A percentile compares a stretch with the other conserved stretches of the same genome.
Conservation (phyloP, 64 coral and sea anemone genomes). For the Exaiptasia diaphana region DNA sequence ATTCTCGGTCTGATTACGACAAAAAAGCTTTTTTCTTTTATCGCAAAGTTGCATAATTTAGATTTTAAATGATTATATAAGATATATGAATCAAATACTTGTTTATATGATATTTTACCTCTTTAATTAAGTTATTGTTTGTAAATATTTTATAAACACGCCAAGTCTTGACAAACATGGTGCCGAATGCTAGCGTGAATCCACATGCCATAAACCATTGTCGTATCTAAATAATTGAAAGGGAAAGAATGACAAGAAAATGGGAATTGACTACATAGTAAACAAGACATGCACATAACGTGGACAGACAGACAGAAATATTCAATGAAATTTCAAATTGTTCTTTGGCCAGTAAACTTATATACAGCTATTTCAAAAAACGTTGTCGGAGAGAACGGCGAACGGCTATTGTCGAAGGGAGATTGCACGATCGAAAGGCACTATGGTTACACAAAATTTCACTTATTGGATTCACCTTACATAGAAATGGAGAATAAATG, state of each 20-base stretch:
- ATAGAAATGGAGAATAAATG: too few relatives aligned
- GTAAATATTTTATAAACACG: slow-evolving; percentile 77
- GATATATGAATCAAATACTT: too few relatives aligned
- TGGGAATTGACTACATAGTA: background rate
- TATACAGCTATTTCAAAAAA: background rate
- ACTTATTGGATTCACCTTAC: too few relatives aligned
- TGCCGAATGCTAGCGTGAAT: slow-evolving; percentile 51
- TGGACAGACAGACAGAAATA: background rate
- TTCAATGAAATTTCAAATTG: background rate
- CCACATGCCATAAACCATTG: slow-evolving; percentile 26
- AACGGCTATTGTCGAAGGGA: too few relatives aligned
- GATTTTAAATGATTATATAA: too few relatives aligned
- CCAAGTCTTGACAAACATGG: slow-evolving; percentile 78
- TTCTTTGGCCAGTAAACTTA: background rate
- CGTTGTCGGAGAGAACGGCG: too few relatives aligned
- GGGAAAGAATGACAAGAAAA: background rate
- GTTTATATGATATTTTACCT: too few relatives aligned
- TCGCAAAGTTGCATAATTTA: too few relatives aligned
- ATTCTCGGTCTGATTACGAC: too few relatives aligned
- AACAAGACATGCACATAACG: background rate
- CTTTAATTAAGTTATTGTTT: slow-evolving; percentile 43
- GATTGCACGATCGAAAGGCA: too few relatives aligned
- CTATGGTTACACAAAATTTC: too few relatives aligned
- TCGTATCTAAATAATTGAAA: slow-evolving; percentile 15
- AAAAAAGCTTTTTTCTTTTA: too few relatives aligned